Base-by-base conservation (phyloP, 2,113 vertebrate genomes). In the Pluvialis apricaria region DNA sequence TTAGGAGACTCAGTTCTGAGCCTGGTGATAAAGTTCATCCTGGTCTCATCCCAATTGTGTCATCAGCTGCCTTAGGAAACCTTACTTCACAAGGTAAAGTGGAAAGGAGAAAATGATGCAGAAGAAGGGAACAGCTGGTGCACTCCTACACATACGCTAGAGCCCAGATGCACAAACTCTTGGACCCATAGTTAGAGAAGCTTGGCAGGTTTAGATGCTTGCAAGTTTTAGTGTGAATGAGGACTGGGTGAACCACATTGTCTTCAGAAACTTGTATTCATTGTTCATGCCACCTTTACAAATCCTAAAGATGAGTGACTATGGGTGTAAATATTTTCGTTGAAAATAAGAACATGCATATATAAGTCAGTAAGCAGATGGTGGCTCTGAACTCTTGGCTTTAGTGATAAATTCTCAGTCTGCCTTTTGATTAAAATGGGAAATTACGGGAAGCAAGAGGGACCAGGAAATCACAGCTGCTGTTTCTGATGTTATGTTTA, bases 51-150 rank as follows among this genome's bases (percentile, higher is more conserved):
- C 24, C 40, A 82, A 13, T 44, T 69, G 64, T 70, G 11, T 44
- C 87, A n/a, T 47, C 47, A 60, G 17, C 15, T 92, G 32, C 31
- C 42, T 94, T 72, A 72, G 49, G 29, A 95, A 89, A 61, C 18
- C 28, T 68, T 75, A 36, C 9, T 79, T 89, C 36, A 65, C 6
- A 65, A 91, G 25, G 32, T n/a, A 93, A 91, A 82, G 42, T 61
- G 28, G 16, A 84, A 87, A 94, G 36, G 26, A 76, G 24, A 87
- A 82, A 90, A 54, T 57, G 20, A 69, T 57, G 19, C 66, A 80
- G 36, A 85, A 34, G 32, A 82, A 76, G 6, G 21, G 51, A 96
- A 83, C 78, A 95, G 84, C 87, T 95, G 90, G 81, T 95, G 19
- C 21, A 65, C 81, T 93, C 78, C 87, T 80, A 94, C 75, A 96